Percentiles rank a stretch among this genome's conserved stretches.
Evolutionary conservation across 2,113 vertebrate species (phyloP).

Genomic region (Gorsachius goisagi): DNA sequence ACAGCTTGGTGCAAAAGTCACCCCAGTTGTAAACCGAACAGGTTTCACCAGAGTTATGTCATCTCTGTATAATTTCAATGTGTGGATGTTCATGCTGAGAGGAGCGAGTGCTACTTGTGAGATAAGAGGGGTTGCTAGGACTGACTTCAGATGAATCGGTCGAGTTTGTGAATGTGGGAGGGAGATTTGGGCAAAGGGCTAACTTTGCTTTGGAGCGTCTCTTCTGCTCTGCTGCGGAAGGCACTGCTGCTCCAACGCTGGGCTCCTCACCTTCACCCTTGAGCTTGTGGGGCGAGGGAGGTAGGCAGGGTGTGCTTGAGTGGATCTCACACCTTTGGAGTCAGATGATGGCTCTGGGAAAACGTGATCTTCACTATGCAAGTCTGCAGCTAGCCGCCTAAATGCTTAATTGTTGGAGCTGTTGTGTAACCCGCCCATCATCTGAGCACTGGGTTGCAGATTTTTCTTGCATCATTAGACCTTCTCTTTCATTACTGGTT

Average conservation of each 20-base stretch:
- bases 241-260: not conserved
- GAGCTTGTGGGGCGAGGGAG: not conserved
- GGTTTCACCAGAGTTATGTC: constrained; percentile 2
- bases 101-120: not conserved
- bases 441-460: not conserved
- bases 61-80: not conserved
- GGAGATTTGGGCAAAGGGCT: not conserved
- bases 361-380: not conserved
- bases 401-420: not conserved
- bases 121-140: not conserved
- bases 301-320: not conserved
- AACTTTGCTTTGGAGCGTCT: not conserved
- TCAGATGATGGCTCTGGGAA: not conserved
- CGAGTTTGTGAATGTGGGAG: not conserved
- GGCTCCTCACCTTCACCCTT: not conserved
- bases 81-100: not conserved
- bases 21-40: not conserved
- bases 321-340: not conserved
- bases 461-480: constrained; percentile 53
- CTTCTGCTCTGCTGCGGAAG: not conserved
- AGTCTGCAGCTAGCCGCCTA: not conserved
- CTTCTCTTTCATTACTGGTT: constrained; percentile 58
- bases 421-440: constrained; percentile 5
- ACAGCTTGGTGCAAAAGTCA: not conserved
- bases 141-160: not conserved